Conservation (phyloP, 1,140 invertebrate genomes). For the Acromyrmex echinatior region DNA sequence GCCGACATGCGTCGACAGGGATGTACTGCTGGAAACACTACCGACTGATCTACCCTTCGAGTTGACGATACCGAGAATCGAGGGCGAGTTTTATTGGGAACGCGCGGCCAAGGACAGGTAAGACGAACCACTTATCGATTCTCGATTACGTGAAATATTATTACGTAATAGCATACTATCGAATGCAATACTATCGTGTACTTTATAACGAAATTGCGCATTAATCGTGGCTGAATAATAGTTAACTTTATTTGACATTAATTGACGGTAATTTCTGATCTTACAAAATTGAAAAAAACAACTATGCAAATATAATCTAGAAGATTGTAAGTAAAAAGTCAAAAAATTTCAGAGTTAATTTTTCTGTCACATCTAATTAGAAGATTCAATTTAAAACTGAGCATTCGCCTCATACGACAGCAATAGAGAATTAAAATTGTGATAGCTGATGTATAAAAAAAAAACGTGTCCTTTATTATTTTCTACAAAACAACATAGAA, state of each 20-base stretch:
- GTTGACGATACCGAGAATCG: conserved; percentile 77
- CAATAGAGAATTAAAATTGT: too few relatives aligned
- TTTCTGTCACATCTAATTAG: too few relatives aligned
- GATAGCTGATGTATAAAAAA: too few relatives aligned
- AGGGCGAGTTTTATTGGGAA: conserved; percentile 83
- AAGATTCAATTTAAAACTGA: too few relatives aligned
- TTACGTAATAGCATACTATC: background rate
- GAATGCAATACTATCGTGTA: background rate
- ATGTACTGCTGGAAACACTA: conserved; percentile 82
- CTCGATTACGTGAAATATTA: background rate
- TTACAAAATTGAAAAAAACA: too few relatives aligned
- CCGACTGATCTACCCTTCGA: conserved; percentile 82
- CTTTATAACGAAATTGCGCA: background rate
- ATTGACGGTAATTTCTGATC: background rate
- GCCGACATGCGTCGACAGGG: conserved; percentile 78
- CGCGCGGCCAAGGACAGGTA: conserved; percentile 80
- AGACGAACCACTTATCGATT: background rate
- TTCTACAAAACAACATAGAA: too few relatives aligned
- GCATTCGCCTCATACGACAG: too few relatives aligned
- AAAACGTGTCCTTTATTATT: too few relatives aligned
- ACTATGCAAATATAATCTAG: too few relatives aligned
- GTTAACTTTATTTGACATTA: background rate
- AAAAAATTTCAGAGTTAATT: too few relatives aligned
- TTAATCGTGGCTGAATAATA: background rate
- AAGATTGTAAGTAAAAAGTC: too few relatives aligned